A percentile compares a stretch with the other conserved stretches of the same genome.
phyloP scores from a whole-genome alignment of 35 echinoderm and acorn worm species.

The Ptychodera flava region DNA sequence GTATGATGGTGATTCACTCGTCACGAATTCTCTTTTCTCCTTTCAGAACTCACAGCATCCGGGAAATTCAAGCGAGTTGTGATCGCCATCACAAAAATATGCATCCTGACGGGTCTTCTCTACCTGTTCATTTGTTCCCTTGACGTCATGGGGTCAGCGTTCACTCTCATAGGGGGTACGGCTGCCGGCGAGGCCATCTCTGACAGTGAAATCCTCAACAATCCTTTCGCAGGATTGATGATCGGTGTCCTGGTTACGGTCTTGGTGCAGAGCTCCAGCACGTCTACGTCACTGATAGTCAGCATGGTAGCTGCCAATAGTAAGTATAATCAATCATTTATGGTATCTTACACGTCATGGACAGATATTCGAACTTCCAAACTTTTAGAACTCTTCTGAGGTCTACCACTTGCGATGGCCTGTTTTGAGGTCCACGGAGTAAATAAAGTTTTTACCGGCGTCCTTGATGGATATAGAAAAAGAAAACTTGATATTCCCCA shows the following conservation, averaged over 20 bases:
- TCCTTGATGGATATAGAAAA: no score
- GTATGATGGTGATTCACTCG: no score
- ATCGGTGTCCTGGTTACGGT: constrained; percentile 67
- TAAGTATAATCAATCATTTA: no score
- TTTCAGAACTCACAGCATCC: constrained; percentile 35
- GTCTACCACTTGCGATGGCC: no score
- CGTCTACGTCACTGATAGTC: constrained; percentile 59
- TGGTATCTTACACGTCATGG: no score
- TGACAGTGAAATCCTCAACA: constrained; percentile 37
- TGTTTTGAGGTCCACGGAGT: no score
- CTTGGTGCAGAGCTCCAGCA: constrained; percentile 67
- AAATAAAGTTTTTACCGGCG: no score
- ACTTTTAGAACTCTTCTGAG: no score
- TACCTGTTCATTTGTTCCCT: constrained; percentile 60
- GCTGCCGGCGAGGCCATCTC: constrained; percentile 41
- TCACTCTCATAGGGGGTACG: constrained; percentile 37
- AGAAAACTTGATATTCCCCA: no score
- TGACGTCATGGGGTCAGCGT: constrained; percentile 44
- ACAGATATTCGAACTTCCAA: no score
- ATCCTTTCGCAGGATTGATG: constrained; percentile 58
- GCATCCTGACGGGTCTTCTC: constrained; percentile 21
- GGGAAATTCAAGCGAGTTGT: constrained; percentile 42
- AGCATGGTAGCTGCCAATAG: constrained; percentile 44
- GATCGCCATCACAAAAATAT: constrained; percentile 16
- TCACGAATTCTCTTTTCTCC: background rate